Base-by-base conservation (phyloP, 2,888 invertebrate genomes). In the Apotomis betuletana region DNA sequence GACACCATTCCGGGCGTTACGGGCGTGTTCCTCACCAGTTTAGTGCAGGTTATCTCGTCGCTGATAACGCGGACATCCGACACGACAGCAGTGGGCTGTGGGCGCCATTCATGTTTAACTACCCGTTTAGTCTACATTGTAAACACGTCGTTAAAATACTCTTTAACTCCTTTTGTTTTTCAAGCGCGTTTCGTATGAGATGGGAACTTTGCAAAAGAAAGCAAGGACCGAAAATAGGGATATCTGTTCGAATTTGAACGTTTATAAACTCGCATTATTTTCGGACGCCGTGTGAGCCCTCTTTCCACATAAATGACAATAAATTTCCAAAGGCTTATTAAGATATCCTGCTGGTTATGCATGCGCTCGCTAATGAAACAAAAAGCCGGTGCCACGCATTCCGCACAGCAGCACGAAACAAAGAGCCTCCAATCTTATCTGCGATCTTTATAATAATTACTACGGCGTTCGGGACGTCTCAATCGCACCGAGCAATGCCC, bases 361-460 rank as follows among this genome's bases (percentile, higher is more conserved):
- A 65, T 68, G 51, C 60, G 58, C 58, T 54, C 58, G 59, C 74
- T 82, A 82, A 84, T 84, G 85, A 85, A 76, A 80, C 78, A 75
- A 79, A 78, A 77, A 77, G 68, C 57, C 69, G 51, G 57, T 61
- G 78, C 69, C 52, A 62, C 69, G 59, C 64, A 67, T 60, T 69
- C 54, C 44, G 59, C 4, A 63, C 71, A 78, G 76, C 70, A 72
- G 75, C 79, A 78, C 76, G 81, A 81, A 85, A 88, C 86, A 84
- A 87, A 83, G 83, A 77, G 79, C 77, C 75, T 74, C 80, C 81
- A 81, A 82, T 84, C 81, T 87, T 89, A 92, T 92, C 91, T 85
- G 78, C 79, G 82, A 91, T 91, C 91, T 90, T 90, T 89, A 90
- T 90, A 92, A 91, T 92, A 91, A 92, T 92, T 90, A 90, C 88